phyloP scores from a whole-genome alignment of 2,797 vertebrate species.

The Molossus molossus region DNA sequence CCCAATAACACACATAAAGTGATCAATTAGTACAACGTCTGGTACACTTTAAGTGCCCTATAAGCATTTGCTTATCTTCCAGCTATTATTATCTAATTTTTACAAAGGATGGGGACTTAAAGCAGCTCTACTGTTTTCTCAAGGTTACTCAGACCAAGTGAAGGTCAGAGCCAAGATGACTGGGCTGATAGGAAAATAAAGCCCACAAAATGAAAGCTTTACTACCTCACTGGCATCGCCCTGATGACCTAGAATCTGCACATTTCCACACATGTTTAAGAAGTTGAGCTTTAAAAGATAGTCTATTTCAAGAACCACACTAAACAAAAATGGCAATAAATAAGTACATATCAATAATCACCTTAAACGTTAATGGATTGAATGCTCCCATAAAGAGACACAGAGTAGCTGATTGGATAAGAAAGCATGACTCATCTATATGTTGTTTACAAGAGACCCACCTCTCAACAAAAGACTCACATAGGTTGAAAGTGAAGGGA shows the following conservation, averaged over 20 bases:
- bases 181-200: background rate
- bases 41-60: background rate
- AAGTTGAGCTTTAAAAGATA: background rate
- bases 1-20: background rate
- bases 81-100: background rate
- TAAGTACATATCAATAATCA: no score
- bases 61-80: background rate
- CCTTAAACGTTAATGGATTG: no score
- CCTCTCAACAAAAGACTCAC: no score
- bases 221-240: background rate
- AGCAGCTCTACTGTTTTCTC: background rate
- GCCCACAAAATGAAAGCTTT: background rate
- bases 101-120: background rate
- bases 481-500: no score
- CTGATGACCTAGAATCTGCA: background rate
- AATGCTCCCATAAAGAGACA: no score
- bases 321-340: no score
- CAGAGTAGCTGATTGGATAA: no score
- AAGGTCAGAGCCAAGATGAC: background rate
- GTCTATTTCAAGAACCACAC: background rate
- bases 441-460: no score
- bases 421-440: no score
- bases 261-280: background rate
- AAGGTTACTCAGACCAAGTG: background rate
- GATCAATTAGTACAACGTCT: background rate